Evolutionary conservation across 2,113 vertebrate genomes (phyloP).

Genomic region (Chloroceryle aenea): DNA sequence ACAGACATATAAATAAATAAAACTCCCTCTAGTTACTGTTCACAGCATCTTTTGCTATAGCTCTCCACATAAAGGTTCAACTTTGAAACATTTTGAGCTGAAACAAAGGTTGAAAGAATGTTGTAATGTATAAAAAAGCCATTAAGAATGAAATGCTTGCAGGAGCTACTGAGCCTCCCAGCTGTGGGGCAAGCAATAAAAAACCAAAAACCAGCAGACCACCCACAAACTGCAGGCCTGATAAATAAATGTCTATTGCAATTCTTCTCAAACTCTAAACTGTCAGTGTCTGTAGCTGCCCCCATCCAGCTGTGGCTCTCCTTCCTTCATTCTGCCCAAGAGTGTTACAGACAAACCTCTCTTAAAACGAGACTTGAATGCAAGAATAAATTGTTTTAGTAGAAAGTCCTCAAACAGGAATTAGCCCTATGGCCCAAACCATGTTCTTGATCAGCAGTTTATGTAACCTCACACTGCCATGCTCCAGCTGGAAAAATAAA

Average conservation of each 20-base stretch:
- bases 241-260: background rate
- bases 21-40: background rate
- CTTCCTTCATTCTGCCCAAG: background rate
- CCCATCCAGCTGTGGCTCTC: background rate
- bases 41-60: background rate
- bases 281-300: background rate
- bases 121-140: background rate
- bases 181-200: background rate
- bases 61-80: background rate
- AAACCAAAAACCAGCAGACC: background rate
- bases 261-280: background rate
- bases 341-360: background rate
- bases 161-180: background rate
- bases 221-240: background rate
- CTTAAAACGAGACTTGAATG: background rate
- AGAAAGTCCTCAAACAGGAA: background rate
- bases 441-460: slow-evolving; percentile 7
- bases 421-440: background rate
- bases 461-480: background rate
- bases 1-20: background rate
- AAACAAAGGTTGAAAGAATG: background rate
- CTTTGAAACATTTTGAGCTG: background rate
- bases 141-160: background rate
- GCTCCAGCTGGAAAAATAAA: slow-evolving; percentile 42
- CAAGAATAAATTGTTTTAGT: background rate